A percentile compares a stretch with the other conserved stretches of the same genome.
These are phyloP conservation scores for Digitonthophagus gazella DNA, from an alignment of 2,888 invertebrate species.

Conservation along the genomic window DNA sequence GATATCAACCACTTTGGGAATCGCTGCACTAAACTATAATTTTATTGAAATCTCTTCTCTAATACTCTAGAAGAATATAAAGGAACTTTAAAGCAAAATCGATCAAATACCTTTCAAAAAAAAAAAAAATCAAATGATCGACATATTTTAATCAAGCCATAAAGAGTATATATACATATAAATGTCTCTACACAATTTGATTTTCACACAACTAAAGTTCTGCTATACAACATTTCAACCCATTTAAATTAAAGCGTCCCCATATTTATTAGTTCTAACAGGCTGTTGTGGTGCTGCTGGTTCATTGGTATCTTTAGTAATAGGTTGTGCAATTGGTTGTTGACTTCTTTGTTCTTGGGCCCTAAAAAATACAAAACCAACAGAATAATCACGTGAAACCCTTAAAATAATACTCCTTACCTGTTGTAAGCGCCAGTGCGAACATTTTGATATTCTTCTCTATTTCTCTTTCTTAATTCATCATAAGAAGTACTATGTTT, in stretches of 20 bases:
- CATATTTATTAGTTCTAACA: constrained; percentile 32
- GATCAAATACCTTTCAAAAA: no score
- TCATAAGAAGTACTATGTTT: constrained; percentile 63
- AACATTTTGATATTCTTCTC: constrained; percentile 59
- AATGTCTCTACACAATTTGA: not conserved
- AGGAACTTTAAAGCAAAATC: no score
- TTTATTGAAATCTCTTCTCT: no score
- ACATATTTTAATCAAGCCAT: not conserved
- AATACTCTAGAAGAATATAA: no score
- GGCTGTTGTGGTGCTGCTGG: constrained; percentile 21
- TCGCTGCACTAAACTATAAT: no score
- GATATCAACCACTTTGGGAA: no score
- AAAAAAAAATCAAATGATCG: not conserved
- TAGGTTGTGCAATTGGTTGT: not conserved
- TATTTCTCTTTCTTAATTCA: constrained; percentile 68
- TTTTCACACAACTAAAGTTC: not conserved
- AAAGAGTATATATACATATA: not conserved
- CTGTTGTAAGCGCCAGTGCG: constrained; percentile 39
- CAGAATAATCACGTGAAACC: not conserved
- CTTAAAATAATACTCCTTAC: constrained; percentile 31
- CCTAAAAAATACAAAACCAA: constrained; percentile 14
- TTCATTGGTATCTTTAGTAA: not conserved
- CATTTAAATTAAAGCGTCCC: constrained; percentile 26
- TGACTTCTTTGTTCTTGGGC: constrained; percentile 17
- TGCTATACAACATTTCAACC: not conserved